Evolutionary conservation across 1,140 invertebrate genomes (phyloP).

Genomic region (Saxidomus purpurata): DNA sequence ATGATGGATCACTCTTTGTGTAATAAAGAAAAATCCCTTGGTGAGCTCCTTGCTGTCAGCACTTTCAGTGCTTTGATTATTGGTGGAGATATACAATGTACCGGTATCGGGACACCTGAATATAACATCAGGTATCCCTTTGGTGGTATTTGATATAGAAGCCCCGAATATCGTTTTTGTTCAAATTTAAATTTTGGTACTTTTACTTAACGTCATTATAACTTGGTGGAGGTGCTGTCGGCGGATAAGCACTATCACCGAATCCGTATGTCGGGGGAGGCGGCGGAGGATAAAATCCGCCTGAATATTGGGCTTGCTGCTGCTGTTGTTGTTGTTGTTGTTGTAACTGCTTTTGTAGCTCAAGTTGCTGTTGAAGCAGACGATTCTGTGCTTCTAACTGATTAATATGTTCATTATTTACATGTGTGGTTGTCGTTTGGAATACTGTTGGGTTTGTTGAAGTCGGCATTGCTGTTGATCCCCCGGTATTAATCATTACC

Average conservation of each 20-base stretch:
- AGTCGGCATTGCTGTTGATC: neutral
- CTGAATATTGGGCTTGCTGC: neutral
- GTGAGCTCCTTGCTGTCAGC: no score
- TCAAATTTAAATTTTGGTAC: no score
- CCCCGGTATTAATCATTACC: neutral
- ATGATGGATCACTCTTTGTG: no score
- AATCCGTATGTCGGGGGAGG: neutral
- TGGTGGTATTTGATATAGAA: no score
- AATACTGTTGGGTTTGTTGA: neutral
- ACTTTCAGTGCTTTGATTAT: no score
- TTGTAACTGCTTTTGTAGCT: slow-evolving; percentile 8
- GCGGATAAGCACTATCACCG: neutral
- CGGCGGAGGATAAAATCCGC: neutral
- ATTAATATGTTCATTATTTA: neutral
- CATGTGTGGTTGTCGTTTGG: neutral
- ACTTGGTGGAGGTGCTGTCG: neutral
- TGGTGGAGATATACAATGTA: no score
- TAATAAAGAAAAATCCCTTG: no score
- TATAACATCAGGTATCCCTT: no score
- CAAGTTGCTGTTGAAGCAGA: slow-evolving; percentile 30
- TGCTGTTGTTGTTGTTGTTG: slow-evolving; percentile 15
- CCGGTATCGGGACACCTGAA: no score
- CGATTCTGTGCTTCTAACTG: slow-evolving; percentile 16
- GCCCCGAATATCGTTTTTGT: no score
- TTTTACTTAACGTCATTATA: slow-evolving; percentile 5